A percentile compares a stretch with the other conserved stretches of the same genome.
These are phyloP conservation scores for Heliopora coerulea DNA, from an alignment of 92 coral and sea anemone genomes.

Conservation along the genomic window DNA sequence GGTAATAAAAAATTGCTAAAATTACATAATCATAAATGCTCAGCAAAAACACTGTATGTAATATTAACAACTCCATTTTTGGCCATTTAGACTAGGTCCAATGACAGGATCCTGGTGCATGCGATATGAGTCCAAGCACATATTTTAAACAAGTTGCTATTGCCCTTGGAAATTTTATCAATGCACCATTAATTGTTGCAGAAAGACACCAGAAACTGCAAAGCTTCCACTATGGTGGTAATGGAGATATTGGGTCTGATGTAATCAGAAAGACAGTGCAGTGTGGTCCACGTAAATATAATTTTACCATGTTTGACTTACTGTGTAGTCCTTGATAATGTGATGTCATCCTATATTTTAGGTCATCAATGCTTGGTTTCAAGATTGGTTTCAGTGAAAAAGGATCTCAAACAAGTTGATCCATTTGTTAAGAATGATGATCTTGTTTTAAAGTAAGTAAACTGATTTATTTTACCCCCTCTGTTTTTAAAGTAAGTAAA, in stretches of 20 bases:
- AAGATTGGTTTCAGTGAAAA: constrained; percentile 14
- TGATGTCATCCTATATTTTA: not conserved
- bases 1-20: not conserved
- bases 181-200: constrained; percentile 40
- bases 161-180: constrained; percentile 43
- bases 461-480: too few species aligned
- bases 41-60: too few species aligned
- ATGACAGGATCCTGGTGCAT: constrained; percentile 34
- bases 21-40: too few species aligned
- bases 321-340: too few species aligned
- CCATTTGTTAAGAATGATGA: constrained; percentile 17
- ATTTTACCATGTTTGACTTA: too few species aligned
- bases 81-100: too few species aligned
- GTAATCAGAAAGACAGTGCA: too few species aligned
- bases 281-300: too few species aligned
- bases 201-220: constrained; percentile 49
- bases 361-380: constrained; percentile 42
- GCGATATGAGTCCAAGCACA: constrained; percentile 49
- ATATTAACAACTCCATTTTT: too few species aligned
- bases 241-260: not conserved
- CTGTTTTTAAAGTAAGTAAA: too few species aligned
- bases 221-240: constrained; percentile 34
- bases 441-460: constrained; percentile 8
- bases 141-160: constrained; percentile 37
- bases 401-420: constrained; percentile 48